Base-by-base conservation (phyloP, 2,888 invertebrate species). In the Pharmacophagus antenor region DNA sequence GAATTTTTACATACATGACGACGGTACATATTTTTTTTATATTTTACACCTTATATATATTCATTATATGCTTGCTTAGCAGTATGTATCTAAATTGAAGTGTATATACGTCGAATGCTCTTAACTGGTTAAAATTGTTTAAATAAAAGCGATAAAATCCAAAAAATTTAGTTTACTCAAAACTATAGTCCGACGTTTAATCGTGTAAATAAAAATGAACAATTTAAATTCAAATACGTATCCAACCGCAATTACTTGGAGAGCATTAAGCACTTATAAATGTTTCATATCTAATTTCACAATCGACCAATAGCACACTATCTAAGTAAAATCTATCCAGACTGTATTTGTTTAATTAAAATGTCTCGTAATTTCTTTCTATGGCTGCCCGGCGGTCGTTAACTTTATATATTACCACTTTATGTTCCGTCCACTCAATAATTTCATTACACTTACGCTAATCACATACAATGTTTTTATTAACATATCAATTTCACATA, bases 371-470 rank as follows among this genome's bases (percentile, higher is more conserved):
- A 58, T 57, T 61, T 42, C 27, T 41, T 49, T 42, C 56, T 48
- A 56, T 42, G 51, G 46, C 56, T 8, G 27, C 37, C n/a, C 25
- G 20, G 42, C 53, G 47, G 41, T 58, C 47, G 53, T 53, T 53
- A 53, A 48, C 58, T 58, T 58, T 53, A 58, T 58, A 52, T 53
- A 48, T 58, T 58, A 41, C 15, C 41, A 25, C 25, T 58, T 53
- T 58, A 58, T 53, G 48, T 42, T 48, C 41, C 37, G 20, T 37
- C 46, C 8, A 47, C 47, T 53, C 23, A 58, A 46, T 48, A n/a
- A 42, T 42, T 25, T 53, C n/a, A 27, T 53, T 48, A 58, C 53
- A 47, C 17, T 49, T 27, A 27, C 15, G 31, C 41, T 51, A 47
- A 20, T 52, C 31, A 52, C 15, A 21, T n/a, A n/a, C n/a, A 2